These are phyloP conservation scores for Myanophis thanlyinensis DNA, from an alignment of 2,113 vertebrate species.

Conservation along the genomic window DNA sequence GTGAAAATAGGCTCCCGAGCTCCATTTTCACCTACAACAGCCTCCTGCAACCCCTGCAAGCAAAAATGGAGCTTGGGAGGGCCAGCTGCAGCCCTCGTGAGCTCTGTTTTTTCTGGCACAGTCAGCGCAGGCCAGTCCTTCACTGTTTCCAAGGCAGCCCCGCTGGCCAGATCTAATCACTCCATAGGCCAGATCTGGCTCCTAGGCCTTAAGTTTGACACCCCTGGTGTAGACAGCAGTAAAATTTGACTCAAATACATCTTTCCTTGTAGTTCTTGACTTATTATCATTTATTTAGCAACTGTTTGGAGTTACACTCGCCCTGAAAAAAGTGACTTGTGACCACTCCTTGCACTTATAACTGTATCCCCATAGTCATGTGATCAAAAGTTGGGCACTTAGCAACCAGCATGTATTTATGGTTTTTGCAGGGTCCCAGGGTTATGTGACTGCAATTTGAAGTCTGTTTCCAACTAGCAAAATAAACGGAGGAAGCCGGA, in stretches of 20 bases:
- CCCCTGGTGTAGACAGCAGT: not conserved
- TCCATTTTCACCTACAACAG: no score
- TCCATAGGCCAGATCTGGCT: no score
- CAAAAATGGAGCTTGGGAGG: no score
- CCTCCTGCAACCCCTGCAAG: no score
- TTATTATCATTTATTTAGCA: not conserved
- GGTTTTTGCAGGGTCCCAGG: not conserved
- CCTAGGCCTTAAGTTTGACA: no score
- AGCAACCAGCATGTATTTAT: not conserved
- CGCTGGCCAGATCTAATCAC: no score
- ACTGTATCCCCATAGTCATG: not conserved
- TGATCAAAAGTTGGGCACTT: not conserved
- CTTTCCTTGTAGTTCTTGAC: not conserved
- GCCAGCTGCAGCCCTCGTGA: no score
- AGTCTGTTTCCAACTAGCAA: not conserved
- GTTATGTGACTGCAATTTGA: not conserved
- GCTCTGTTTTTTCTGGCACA: no score
- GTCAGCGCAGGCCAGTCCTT: no score
- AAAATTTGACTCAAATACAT: not conserved
- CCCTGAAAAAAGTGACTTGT: not conserved
- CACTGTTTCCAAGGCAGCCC: no score
- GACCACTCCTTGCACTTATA: not conserved
- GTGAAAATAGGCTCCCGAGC: no score
- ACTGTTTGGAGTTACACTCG: not conserved
- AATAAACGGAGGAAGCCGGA: not conserved